These are phyloP conservation scores for Lineus longissimus DNA, from an alignment of 1,140 invertebrate genomes.

Conservation along the genomic window DNA sequence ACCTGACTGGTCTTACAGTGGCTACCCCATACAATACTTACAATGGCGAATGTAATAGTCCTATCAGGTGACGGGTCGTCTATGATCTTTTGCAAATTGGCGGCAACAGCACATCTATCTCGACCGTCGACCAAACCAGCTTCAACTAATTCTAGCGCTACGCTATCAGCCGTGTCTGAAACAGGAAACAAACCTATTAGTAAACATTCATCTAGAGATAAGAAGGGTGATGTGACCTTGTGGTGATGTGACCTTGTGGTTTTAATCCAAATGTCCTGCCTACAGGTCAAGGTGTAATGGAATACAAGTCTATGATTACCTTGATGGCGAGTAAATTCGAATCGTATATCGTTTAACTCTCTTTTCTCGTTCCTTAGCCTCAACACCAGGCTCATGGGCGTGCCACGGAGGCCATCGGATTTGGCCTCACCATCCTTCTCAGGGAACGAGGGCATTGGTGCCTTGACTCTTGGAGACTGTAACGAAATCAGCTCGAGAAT, in stretches of 20 bases:
- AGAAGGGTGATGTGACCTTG: neutral
- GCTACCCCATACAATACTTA: conserved; percentile 54
- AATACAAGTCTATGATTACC: conserved; percentile 38
- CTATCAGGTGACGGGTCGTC: conserved; percentile 60
- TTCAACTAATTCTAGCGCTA: conserved; percentile 87
- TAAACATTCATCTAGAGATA: too few relatives aligned
- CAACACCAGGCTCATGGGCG: conserved; percentile 71
- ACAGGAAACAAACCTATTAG: conserved; percentile 16
- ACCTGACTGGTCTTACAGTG: neutral
- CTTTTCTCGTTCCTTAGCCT: conserved; percentile 81
- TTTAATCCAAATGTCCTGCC: conserved; percentile 4
- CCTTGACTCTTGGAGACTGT: conserved; percentile 31
- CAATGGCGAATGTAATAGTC: conserved; percentile 86
- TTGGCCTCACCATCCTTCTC: too few relatives aligned
- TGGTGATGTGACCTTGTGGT: neutral
- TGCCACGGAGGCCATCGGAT: neutral
- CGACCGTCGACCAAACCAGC: conserved; percentile 89
- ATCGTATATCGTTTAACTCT: conserved; percentile 95
- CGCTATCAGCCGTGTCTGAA: conserved; percentile 84
- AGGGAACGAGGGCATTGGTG: neutral
- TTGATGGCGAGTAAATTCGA: conserved; percentile 87
- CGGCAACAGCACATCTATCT: conserved; percentile 85
- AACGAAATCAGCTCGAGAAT: conserved; percentile 3
- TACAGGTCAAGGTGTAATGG: neutral
- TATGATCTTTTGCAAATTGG: conserved; percentile 87